These are phyloP conservation scores for Hemiscyllium ocellatum DNA, from an alignment of 2,113 vertebrate genomes.

Conservation along the genomic window DNA sequence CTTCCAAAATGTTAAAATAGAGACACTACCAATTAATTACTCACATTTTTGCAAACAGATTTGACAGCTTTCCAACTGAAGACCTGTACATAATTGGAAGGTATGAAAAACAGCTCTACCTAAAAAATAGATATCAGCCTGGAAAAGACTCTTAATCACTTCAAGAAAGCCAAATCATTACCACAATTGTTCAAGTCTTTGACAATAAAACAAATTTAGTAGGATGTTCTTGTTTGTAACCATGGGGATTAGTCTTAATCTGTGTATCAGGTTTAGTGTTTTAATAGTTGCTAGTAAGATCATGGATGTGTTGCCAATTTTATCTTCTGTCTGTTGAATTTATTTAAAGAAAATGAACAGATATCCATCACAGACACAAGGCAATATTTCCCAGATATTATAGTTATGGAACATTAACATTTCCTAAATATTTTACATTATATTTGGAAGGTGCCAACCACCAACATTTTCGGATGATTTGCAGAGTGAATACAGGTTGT, in stretches of 20 bases:
- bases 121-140: neutral
- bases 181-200: neutral
- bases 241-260: neutral
- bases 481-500: neutral
- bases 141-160: neutral
- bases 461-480: neutral
- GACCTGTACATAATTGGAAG: neutral
- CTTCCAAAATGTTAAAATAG: neutral
- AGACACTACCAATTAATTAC: neutral
- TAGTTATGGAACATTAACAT: neutral
- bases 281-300: neutral
- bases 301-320: neutral
- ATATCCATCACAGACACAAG: neutral
- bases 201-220: neutral
- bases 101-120: neutral
- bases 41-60: neutral
- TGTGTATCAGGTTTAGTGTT: neutral
- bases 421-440: neutral
- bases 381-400: neutral
- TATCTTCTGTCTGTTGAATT: neutral
- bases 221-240: neutral
- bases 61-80: neutral
- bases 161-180: neutral
- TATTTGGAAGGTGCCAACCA: neutral
- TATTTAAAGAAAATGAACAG: neutral